These are phyloP conservation scores for Ramazzottius varieornatus DNA, from an alignment of 2,888 invertebrate genomes.

Conservation along the genomic window DNA sequence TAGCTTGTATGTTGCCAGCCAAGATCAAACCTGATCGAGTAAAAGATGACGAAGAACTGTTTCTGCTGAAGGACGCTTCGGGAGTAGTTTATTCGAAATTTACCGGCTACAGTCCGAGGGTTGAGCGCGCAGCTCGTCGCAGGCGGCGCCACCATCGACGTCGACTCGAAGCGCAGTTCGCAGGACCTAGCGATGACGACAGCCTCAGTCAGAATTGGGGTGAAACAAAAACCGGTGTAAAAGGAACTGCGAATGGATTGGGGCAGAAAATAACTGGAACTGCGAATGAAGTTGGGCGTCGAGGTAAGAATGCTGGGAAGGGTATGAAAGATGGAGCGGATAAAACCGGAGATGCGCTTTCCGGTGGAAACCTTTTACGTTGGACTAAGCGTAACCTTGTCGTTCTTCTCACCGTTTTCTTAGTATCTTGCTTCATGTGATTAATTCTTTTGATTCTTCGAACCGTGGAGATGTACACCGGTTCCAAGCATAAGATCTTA, in stretches of 20 bases:
- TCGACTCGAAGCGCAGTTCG: neutral
- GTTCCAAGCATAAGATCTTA: too few relatives aligned
- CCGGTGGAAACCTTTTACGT: too few relatives aligned
- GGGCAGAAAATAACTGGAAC: neutral
- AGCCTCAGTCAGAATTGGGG: too few relatives aligned
- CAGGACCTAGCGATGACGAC: neutral
- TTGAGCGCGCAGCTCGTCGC: too few relatives aligned
- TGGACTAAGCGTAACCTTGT: too few relatives aligned
- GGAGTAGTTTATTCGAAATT: too few relatives aligned
- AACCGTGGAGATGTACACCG: neutral
- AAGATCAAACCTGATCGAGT: neutral
- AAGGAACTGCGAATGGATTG: neutral
- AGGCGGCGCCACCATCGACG: too few relatives aligned
- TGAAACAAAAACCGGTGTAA: neutral
- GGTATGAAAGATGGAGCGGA: neutral
- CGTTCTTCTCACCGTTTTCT: neutral
- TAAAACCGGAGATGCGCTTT: neutral
- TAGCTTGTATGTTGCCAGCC: neutral
- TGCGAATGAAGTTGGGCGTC: neutral
- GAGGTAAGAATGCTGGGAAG: neutral
- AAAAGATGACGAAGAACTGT: too few relatives aligned
- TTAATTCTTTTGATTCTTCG: neutral
- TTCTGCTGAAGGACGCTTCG: too few relatives aligned
- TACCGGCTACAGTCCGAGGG: too few relatives aligned
- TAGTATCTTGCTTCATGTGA: neutral